phyloP scores from a whole-genome alignment of 2,113 vertebrate genomes.

The Megalops atlanticus region DNA sequence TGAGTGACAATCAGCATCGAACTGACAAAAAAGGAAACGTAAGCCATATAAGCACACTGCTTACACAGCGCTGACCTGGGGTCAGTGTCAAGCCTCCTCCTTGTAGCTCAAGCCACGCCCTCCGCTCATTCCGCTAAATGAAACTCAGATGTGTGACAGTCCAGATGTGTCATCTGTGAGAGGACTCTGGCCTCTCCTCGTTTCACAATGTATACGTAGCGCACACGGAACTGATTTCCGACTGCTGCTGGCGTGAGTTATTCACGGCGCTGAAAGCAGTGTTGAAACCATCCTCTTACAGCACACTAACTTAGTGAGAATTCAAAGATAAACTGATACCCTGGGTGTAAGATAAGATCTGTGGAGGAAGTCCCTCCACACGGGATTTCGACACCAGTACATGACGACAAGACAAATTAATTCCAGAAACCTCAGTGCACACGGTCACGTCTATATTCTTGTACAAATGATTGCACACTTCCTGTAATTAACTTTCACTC shows the following conservation, averaged over 20 bases:
- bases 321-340: too few relatives aligned
- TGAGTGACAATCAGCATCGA: too few relatives aligned
- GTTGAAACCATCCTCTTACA: slow-evolving; percentile 37
- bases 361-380: neutral
- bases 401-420: too few relatives aligned
- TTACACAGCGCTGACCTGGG: too few relatives aligned
- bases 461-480: neutral
- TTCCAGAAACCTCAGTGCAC: neutral
- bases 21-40: too few relatives aligned
- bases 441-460: neutral
- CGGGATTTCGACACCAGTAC: neutral
- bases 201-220: slow-evolving; percentile 20
- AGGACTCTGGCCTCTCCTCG: slow-evolving; percentile 29
- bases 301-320: too few relatives aligned
- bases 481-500: slow-evolving; percentile 24
- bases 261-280: slow-evolving; percentile 23
- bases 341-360: too few relatives aligned
- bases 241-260: slow-evolving; percentile 31
- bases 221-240: slow-evolving; percentile 24
- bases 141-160: slow-evolving; percentile 16
- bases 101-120: too few relatives aligned
- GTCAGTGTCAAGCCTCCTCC: too few relatives aligned
- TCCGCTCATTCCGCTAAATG: neutral
- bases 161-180: slow-evolving; percentile 45
- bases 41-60: too few relatives aligned